These are phyloP conservation scores for Salminus brasiliensis DNA, from an alignment of 2,113 vertebrate species.

Conservation along the genomic window DNA sequence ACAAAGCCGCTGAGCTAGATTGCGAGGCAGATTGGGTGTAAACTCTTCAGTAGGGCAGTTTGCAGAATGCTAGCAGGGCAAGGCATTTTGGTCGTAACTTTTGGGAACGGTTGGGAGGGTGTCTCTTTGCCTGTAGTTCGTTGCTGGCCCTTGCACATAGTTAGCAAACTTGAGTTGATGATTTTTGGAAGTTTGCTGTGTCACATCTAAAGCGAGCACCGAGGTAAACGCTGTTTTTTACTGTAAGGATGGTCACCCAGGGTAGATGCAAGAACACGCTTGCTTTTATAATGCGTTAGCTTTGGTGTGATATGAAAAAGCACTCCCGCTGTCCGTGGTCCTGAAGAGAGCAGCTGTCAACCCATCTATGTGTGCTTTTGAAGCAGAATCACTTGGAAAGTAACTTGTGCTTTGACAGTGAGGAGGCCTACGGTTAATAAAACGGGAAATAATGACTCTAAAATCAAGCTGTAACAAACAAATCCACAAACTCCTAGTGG, in stretches of 20 bases:
- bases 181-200: background rate
- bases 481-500: background rate
- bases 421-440: background rate
- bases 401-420: background rate
- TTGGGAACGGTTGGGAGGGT: constrained; percentile 8
- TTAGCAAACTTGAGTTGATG: too few relatives aligned
- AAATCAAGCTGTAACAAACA: constrained; percentile 2
- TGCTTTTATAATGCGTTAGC: background rate
- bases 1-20: background rate
- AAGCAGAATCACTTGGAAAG: background rate
- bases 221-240: background rate
- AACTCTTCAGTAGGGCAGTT: background rate
- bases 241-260: background rate
- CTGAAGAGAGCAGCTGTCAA: too few relatives aligned
- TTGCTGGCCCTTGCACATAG: background rate
- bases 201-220: background rate
- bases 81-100: background rate
- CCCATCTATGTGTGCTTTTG: background rate
- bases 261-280: too few relatives aligned
- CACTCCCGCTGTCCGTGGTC: background rate
- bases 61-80: background rate
- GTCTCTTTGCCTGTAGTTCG: constrained; percentile 9
- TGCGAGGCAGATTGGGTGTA: background rate
- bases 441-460: background rate
- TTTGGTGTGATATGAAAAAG: background rate